A percentile compares a stretch with the other conserved stretches of the same genome.
These are phyloP conservation scores for Listronotus oregonensis DNA, from an alignment of 1,140 invertebrate species.

Conservation along the genomic window DNA sequence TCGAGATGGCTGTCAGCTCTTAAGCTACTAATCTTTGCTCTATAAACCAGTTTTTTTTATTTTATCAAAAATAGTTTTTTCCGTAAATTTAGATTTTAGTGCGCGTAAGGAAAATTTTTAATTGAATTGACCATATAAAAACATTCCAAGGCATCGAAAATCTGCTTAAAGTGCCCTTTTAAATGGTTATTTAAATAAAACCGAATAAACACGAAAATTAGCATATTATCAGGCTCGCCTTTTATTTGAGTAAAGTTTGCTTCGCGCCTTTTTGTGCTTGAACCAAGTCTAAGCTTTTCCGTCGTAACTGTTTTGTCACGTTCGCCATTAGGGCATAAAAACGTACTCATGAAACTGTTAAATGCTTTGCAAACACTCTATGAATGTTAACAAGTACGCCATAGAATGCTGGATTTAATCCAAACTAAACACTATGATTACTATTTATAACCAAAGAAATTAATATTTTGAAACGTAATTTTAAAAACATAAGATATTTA, in stretches of 20 bases:
- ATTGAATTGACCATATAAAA: too few relatives aligned
- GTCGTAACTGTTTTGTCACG: conserved; percentile 44
- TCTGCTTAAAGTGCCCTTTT: conserved; percentile 14
- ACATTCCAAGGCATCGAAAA: conserved; percentile 2
- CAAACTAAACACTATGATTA: conserved; percentile 15
- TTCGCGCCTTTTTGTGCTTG: conserved; percentile 29
- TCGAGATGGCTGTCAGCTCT: too few relatives aligned
- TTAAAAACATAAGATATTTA: too few relatives aligned
- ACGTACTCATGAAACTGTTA: conserved; percentile 51
- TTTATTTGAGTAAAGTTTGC: conserved; percentile 34
- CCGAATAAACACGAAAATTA: conserved; percentile 32
- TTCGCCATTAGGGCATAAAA: conserved; percentile 44
- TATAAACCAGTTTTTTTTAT: too few relatives aligned
- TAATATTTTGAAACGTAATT: too few relatives aligned
- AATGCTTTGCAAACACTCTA: conserved; percentile 49
- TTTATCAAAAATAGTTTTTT: too few relatives aligned
- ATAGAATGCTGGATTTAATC: conserved; percentile 33
- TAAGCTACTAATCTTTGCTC: too few relatives aligned
- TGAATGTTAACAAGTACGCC: conserved; percentile 49
- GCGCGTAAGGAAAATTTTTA: too few relatives aligned
- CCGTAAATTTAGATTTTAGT: too few relatives aligned
- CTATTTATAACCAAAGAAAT: conserved; percentile 19
- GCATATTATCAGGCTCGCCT: conserved; percentile 30
- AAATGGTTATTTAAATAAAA: conserved; percentile 26
- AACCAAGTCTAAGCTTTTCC: conserved; percentile 21